Evolutionary conservation across 2,113 vertebrate species (phyloP), one percentile per base, ranked within the genome.

Genomic region (Colaptes auratus): DNA sequence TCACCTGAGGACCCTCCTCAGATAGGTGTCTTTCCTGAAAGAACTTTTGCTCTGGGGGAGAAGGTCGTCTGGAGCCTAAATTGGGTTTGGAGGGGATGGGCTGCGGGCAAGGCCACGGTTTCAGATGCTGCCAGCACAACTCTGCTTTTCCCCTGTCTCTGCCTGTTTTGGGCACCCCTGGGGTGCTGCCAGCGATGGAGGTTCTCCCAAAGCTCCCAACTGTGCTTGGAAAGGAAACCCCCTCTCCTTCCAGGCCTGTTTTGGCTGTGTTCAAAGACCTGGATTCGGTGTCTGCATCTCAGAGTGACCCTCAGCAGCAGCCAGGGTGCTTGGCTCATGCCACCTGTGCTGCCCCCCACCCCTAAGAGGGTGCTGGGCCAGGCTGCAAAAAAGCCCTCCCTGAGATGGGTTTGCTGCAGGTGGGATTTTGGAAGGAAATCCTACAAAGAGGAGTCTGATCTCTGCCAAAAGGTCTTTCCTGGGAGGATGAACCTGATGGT

Each of bases 31-130:
- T 85, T 92, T 91, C 69, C 87, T 78, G 69, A 35, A 89, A 70
- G 86, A 83, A 76, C 15, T 95, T 96, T 97, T 97, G 96, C 96
- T 97, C 97, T 97, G 97, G 95, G 95, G 96, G 52, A 95, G 91
- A 96, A 97, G 78, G 91, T 96, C 63, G 78, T 96, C 96, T 64
- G 71, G 23, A 21, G 72, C 64, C 74, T n/a, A 76, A 94, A 80
- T 18, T 77, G 31, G 46, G 70, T 56, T 64, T 23, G 2, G 6
- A 87, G 58, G 66, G 65, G 59, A 20, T 3, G 15, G 91, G 82
- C 91, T 63, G 64, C 3, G 4, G 66, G 74, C 7, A 19, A 87
- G 61, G 46, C 89, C 85, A 60, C 0, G 31, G 69, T 66, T 50
- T 58, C 92, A 95, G 96, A 13, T 95, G 94, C 95, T 96, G 95